Conservation (phyloP, 2,797 vertebrate species). For the Pelobates cultripes region DNA sequence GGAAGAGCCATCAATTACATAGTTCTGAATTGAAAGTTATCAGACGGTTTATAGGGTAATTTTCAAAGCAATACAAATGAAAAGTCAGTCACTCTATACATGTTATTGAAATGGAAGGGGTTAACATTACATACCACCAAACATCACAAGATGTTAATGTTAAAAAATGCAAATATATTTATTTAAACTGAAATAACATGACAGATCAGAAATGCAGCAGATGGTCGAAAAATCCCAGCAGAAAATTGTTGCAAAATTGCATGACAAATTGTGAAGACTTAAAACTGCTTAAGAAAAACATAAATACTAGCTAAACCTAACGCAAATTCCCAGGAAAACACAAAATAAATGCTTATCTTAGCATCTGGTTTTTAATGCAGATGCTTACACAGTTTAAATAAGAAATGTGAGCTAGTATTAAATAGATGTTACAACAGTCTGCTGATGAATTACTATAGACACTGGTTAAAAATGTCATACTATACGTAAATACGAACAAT, state of each 20-base stretch:
- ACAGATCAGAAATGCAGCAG: constrained; percentile 38
- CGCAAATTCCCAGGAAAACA: constrained; percentile 50
- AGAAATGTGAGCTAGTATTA: background rate
- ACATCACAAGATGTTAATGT: too few species aligned
- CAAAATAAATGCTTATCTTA: constrained; percentile 44
- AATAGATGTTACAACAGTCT: too few species aligned
- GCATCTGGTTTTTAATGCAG: constrained; percentile 42
- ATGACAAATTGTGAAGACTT: constrained; percentile 56
- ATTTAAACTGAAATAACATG: constrained; percentile 32
- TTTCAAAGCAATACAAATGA: too few species aligned
- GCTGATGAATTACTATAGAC: too few species aligned
- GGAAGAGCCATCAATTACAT: too few species aligned
- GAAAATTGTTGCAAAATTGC: constrained; percentile 55
- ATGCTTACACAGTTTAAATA: constrained; percentile 14
- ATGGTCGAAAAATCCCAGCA: constrained; percentile 54
- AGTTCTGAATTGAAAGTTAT: too few species aligned
- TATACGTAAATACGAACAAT: too few species aligned
- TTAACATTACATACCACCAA: too few species aligned
- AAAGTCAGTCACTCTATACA: too few species aligned
- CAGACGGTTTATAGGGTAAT: too few species aligned
- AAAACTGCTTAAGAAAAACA: constrained; percentile 55
- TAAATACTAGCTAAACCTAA: constrained; percentile 47
- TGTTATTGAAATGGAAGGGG: too few species aligned
- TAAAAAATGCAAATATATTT: constrained; percentile 30
- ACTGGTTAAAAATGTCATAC: too few species aligned